These are phyloP conservation scores for Tokudaia tokunoshimensis DNA, from an alignment of 2,797 vertebrate genomes.

Conservation along the genomic window DNA sequence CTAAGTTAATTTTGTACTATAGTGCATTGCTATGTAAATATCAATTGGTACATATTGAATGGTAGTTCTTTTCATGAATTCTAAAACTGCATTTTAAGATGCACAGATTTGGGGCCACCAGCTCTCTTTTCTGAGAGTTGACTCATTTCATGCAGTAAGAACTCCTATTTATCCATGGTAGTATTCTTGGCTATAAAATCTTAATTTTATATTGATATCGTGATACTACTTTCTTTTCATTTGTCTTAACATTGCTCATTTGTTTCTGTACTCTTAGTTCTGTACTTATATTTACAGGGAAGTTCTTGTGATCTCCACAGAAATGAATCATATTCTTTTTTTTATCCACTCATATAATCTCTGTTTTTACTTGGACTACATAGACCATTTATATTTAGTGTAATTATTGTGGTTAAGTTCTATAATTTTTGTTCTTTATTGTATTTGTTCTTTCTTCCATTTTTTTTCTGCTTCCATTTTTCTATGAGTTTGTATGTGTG, in stretches of 20 bases:
- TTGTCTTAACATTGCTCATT: neutral
- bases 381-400: conserved; percentile 28
- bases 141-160: neutral
- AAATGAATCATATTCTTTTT: neutral
- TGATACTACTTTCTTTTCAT: neutral
- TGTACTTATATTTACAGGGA: neutral
- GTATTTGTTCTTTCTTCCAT: neutral
- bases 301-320: neutral
- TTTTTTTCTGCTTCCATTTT: neutral
- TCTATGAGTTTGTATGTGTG: neutral
- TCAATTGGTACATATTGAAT: neutral
- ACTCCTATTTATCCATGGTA: neutral
- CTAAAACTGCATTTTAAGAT: neutral
- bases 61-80: neutral
- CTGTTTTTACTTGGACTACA: neutral
- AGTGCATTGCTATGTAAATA: neutral
- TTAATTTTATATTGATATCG: neutral
- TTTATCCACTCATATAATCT: neutral
- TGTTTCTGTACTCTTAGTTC: neutral
- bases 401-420: neutral
- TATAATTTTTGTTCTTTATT: neutral
- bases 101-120: neutral
- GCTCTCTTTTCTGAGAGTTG: neutral
- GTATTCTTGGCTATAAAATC: neutral
- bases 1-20: neutral